Conservation (phyloP, 2,888 invertebrate species). For the Rugalucina vietnamica region DNA sequence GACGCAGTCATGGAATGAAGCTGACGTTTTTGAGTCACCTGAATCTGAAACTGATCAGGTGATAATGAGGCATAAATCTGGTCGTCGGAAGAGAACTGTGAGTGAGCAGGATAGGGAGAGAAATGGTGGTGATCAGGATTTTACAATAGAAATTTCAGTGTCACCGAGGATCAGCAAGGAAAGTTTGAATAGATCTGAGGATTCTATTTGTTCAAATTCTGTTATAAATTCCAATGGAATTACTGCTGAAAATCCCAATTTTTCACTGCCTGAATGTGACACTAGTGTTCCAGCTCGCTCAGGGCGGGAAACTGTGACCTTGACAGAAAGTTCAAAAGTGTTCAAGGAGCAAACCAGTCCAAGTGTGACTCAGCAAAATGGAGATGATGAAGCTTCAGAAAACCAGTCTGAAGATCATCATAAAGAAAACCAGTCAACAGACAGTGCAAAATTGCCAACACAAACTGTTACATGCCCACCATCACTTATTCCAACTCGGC, state of each 20-base stretch:
- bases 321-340: conserved; percentile 32
- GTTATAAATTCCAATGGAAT: conserved; percentile 24
- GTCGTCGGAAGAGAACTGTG: not conserved
- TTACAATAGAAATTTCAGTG: conserved; percentile 34
- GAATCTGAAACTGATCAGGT: conserved; percentile 9
- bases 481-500: conserved; percentile 35
- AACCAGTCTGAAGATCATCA: conserved; percentile 6
- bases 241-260: not conserved
- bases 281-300: conserved; percentile 7
- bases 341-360: conserved; percentile 31
- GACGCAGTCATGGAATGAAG: conserved; percentile 68
- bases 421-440: conserved; percentile 4
- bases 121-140: not conserved
- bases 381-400: conserved; percentile 8
- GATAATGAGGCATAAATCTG: not conserved
- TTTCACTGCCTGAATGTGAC: not conserved
- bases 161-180: conserved; percentile 13
- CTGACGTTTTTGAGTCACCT: conserved; percentile 47
- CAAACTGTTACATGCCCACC: conserved; percentile 40
- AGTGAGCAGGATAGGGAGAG: not conserved
- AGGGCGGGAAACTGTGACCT: conserved; percentile 24
- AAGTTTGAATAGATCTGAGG: not conserved
- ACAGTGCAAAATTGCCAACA: conserved; percentile 21
- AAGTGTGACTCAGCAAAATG: conserved; percentile 16
- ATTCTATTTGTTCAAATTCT: conserved; percentile 23